Conservation (phyloP, 2,113 vertebrate genomes). For the Columbina picui region DNA sequence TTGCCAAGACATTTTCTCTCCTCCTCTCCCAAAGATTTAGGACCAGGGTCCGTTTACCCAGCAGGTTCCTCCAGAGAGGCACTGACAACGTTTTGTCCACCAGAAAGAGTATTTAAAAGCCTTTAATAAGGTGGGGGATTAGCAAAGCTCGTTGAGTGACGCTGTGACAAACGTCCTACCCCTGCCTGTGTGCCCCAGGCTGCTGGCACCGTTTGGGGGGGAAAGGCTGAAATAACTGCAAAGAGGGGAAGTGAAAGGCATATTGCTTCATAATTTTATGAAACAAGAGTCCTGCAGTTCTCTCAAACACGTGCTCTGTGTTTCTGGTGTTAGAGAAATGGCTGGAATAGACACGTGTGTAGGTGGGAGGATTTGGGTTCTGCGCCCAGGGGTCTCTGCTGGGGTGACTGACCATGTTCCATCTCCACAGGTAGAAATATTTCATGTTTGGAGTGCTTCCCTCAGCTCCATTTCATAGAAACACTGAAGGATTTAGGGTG, state of each 20-base stretch:
- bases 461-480: neutral
- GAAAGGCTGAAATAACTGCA: neutral
- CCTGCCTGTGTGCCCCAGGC: no score
- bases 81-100: neutral
- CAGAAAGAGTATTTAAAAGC: neutral
- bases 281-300: neutral
- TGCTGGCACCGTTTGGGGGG: neutral
- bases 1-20: neutral
- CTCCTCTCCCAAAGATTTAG: neutral
- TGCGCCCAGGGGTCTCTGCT: neutral
- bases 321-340: neutral
- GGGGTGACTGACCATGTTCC: neutral
- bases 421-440: neutral
- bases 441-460: neutral
- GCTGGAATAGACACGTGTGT: neutral
- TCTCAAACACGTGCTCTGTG: neutral
- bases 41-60: neutral
- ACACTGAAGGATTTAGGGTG: no score
- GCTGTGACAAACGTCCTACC: neutral
- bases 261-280: neutral
- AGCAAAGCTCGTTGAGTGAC: neutral
- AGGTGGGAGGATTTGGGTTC: neutral
- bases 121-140: neutral
- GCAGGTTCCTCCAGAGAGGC: neutral
- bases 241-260: neutral